Evolutionary conservation across 2,888 invertebrate species (phyloP), one percentile per base, ranked within the genome.

Genomic region (Gerris lacustris): DNA sequence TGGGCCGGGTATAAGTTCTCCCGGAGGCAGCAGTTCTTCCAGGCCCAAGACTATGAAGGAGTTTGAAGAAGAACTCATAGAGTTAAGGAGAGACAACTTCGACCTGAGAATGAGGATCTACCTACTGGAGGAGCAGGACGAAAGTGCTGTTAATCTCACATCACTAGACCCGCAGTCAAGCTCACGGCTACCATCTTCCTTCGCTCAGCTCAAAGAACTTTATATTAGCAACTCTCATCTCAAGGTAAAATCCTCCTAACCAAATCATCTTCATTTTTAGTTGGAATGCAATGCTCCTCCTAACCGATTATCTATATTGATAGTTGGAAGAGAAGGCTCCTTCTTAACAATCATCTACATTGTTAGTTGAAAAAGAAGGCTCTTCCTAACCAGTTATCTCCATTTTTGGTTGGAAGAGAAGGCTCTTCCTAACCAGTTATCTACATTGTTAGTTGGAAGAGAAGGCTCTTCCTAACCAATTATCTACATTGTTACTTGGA

Each of bases 31-130:
- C 15, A 11, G 55, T 15, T 55, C 55, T 11, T 11, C 9, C 55
- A 55, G 15, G 15, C 55, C 55, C 7, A 84, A 90, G 70, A 90
- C 91, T 45, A 89, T 95, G 84, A 94, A 94, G 78, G 94, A 95
- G 76, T 90, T 91, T 78, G 94, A 95, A 79, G 91, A 95, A 80
- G 90, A 94, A 79, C 84, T 95, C 75, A 87, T 87, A 69, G 85
- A 86, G 67, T 82, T 96, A 73, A 88, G 89, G 75, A 94, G 94
- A 80, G 96, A 96, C 80, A 96, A 96, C 80, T 96, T 96, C 79
- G 90, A 92, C 81, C 83, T 96, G 31, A 96, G 95, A 81, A 82
- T 96, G 76, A 85, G 94, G 70, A 90, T 96, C 77, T 96, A 92
- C 82, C 92, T 94, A 79, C 83, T 95, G 74, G 94, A 96, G 80